Evolutionary conservation across 2,797 vertebrate species (phyloP), one percentile per base, ranked within the genome.

Genomic region (Setipinna tenuifilis): DNA sequence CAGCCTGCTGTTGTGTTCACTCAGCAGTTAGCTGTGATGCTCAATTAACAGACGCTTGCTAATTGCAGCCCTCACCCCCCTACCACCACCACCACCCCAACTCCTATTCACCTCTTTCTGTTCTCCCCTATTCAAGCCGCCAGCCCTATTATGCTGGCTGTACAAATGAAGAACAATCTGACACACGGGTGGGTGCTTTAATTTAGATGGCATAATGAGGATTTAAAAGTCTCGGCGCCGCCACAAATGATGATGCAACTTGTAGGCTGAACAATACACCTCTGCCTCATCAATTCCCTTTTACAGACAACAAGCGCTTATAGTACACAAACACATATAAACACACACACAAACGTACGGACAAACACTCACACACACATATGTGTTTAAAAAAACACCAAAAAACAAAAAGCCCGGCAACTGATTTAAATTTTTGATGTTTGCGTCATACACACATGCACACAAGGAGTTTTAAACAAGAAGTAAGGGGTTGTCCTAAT

Each of bases 161-260:
- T 68, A 92, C 95, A 97, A 98, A 98, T 98, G 97, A 98, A 97
- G 96, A 96, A 96, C 96, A 97, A 97, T 97, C 96, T 95, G 93
- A 93, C 14, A 9, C 50, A 54, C 50, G 5, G 35, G 50, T 93
- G 91, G 88, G 92, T 91, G 94, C 95, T 95, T 94, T 94, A 92
- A 94, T 95, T 95, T 96, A 94, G 94, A 95, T 94, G 95, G 88
- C 91, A 93, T 97, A 97, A 98, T 96, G 97, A 97, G 96, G 96
- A 96, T 97, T 96, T 95, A 94, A 91, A 95, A 96, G 94, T 91
- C 94, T 93, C 91, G 96, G 94, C 93, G 94, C 94, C 89, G 93
- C 94, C 93, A 96, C 95, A 97, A 97, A 97, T 96, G 96, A 97
- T 96, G 96, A 96, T 94, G 94, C 93, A 92, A 95, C 93, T 95